phyloP scores from a whole-genome alignment of 2,113 vertebrate species.

The Burhinus bistriatus region DNA sequence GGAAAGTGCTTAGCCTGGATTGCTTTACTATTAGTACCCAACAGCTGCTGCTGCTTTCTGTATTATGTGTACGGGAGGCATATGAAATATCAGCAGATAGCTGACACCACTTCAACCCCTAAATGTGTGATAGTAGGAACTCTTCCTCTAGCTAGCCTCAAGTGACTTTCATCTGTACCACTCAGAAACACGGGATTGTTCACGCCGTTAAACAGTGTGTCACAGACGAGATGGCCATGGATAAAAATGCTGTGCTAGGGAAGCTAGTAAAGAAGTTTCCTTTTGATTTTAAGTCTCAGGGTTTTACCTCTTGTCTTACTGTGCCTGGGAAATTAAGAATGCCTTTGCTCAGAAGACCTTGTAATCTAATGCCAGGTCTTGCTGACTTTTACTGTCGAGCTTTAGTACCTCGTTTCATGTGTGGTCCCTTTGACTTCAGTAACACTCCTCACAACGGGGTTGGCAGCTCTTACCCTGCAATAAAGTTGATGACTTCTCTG shows the following conservation, averaged over 20 bases:
- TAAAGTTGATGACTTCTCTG: neutral
- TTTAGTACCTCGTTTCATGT: neutral
- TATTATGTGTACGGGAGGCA: neutral
- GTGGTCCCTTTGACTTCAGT: constrained; percentile 39
- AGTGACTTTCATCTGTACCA: neutral
- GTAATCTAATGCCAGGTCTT: constrained; percentile 48
- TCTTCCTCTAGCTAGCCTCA: neutral
- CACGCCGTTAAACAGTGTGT: neutral
- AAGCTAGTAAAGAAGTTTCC: neutral
- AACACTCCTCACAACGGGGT: neutral
- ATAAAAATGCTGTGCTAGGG: neutral
- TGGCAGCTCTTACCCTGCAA: constrained; percentile 6
- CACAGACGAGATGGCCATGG: neutral
- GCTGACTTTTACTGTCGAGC: neutral
- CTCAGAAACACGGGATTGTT: neutral
- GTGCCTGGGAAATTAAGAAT: constrained; percentile 11
- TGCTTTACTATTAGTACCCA: neutral
- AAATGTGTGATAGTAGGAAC: neutral
- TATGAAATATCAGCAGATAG: neutral
- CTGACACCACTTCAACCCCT: constrained; percentile 8
- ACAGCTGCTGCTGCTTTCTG: constrained; percentile 31
- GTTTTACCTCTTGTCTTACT: neutral
- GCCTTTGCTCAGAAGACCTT: constrained; percentile 7
- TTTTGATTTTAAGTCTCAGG: neutral
- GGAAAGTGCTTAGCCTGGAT: constrained; percentile 52